Evolutionary conservation across 2,797 vertebrate genomes (phyloP).

Genomic region (Bradypus variegatus): DNA sequence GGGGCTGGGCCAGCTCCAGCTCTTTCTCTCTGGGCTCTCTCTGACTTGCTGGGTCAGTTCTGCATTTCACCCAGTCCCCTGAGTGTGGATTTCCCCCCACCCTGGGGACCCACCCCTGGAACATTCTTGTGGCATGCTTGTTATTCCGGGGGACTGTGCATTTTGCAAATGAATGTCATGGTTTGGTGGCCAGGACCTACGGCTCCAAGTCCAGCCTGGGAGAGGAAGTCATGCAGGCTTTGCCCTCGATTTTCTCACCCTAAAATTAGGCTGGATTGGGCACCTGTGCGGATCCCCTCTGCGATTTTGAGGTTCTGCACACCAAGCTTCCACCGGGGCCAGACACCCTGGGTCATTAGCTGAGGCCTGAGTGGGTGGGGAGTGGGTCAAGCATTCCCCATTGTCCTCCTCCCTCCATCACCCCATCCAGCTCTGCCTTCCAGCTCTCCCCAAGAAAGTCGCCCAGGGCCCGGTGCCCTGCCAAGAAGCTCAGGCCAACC

Average conservation of each 20-base stretch:
- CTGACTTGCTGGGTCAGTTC: background rate
- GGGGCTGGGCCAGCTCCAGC: background rate
- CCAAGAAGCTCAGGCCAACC: background rate
- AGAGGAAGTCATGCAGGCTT: background rate
- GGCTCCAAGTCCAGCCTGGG: background rate
- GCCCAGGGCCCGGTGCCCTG: background rate
- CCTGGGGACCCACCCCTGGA: background rate
- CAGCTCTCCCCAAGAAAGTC: background rate
- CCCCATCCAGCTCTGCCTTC: background rate
- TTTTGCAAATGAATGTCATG: rapidly evolving
- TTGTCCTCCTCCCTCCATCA: rapidly evolving
- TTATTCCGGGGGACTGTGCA: rapidly evolving
- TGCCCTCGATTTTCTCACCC: background rate
- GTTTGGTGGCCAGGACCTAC: too few species aligned
- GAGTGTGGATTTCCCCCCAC: background rate
- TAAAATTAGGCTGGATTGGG: background rate
- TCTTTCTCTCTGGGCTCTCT: background rate
- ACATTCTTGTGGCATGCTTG: background rate
- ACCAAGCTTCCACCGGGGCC: background rate
- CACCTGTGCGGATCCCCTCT: background rate
- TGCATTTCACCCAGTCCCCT: background rate
- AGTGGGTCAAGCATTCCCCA: background rate
- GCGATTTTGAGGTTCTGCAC: background rate
- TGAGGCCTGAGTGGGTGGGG: rapidly evolving
- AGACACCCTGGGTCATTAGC: background rate